Evolutionary conservation across 2,113 vertebrate genomes (phyloP).

Genomic region (Trematocara unimaculatum): DNA sequence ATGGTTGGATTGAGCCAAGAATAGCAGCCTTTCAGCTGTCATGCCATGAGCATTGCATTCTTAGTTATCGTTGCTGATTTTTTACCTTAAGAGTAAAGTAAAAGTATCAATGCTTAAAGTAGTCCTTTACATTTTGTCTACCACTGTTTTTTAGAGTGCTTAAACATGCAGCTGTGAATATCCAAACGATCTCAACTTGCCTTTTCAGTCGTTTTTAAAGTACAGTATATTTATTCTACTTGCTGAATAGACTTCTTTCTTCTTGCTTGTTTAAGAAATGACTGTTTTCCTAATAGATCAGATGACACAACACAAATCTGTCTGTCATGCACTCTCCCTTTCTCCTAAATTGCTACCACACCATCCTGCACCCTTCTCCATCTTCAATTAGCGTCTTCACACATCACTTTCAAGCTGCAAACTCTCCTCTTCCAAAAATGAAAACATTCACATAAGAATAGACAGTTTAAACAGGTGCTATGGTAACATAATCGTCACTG

Average conservation of each 20-base stretch:
- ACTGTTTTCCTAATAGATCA: neutral
- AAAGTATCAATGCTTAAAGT: neutral
- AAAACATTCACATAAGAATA: conserved; percentile 65
- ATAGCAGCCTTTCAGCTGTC: neutral
- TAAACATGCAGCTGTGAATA: neutral
- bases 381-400: conserved; percentile 50
- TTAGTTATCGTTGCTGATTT: neutral
- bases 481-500: conserved; percentile 62
- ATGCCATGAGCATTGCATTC: neutral
- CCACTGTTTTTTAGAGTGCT: neutral
- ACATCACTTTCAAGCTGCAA: conserved; percentile 46
- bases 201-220: neutral
- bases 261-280: neutral
- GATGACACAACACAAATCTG: conserved; percentile 16
- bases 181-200: neutral
- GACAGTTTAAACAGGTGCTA: conserved; percentile 69
- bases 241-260: neutral
- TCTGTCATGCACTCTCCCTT: conserved; percentile 11
- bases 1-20: neutral
- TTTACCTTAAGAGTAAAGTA: neutral
- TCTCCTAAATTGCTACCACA: conserved; percentile 42
- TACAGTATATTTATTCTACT: neutral
- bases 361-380: conserved; percentile 10
- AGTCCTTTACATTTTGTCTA: neutral
- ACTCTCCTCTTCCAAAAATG: conserved; percentile 40